Percentiles rank a stretch among this genome's conserved stretches.
Evolutionary conservation across 2,888 invertebrate species (phyloP).

Genomic region (Himalopsyche kuldschensis): DNA sequence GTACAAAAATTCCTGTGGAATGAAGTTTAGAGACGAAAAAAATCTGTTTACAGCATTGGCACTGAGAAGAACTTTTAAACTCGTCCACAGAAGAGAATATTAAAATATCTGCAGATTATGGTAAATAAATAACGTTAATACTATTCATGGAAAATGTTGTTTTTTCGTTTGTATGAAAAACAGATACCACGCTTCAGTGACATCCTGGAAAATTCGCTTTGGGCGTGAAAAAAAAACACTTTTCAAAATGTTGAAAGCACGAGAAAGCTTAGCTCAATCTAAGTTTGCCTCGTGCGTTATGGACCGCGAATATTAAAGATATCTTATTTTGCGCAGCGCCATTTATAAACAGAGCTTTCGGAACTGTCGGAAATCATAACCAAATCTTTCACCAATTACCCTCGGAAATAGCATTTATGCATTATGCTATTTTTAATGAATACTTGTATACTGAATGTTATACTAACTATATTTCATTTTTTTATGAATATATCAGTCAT

Average conservation of each 20-base stretch:
- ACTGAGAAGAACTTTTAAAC: no score
- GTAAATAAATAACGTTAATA: neutral
- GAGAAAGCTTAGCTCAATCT: slow-evolving; percentile 15
- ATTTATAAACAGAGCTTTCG: neutral
- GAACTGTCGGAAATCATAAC: neutral
- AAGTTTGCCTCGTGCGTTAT: slow-evolving; percentile 21
- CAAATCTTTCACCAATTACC: neutral
- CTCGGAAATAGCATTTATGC: neutral
- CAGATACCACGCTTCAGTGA: neutral
- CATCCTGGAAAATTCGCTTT: neutral
- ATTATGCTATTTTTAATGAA: no score
- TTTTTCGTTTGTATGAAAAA: neutral
- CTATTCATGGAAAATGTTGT: neutral
- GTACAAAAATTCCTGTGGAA: no score
- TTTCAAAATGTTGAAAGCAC: neutral
- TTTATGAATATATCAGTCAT: no score
- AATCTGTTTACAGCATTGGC: no score
- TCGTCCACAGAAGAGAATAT: no score
- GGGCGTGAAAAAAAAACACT: neutral
- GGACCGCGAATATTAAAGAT: slow-evolving; percentile 11
- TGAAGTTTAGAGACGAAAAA: no score
- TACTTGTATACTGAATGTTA: no score
- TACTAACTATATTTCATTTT: no score
- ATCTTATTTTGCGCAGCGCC: slow-evolving; percentile 7
- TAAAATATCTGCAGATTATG: no score